A percentile compares a stretch with the other conserved stretches of the same genome.
These are phyloP conservation scores for Colaptes auratus DNA, from an alignment of 2,113 vertebrate species.

Conservation along the genomic window DNA sequence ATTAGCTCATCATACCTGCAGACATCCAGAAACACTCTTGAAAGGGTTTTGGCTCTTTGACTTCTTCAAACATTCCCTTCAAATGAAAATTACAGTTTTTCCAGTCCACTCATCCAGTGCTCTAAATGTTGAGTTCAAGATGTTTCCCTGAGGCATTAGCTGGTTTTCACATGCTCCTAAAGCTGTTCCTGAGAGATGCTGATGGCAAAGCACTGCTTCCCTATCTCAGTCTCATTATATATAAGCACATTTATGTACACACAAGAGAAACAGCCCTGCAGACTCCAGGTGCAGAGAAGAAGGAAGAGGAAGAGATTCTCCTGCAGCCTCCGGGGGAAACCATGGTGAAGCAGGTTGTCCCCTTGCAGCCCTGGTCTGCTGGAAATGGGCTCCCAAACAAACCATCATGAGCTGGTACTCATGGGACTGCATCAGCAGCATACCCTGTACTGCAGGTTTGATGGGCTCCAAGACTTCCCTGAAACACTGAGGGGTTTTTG, in stretches of 20 bases:
- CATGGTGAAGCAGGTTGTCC: neutral
- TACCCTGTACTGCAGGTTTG: neutral
- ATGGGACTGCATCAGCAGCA: neutral
- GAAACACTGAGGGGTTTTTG: neutral
- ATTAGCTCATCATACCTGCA: neutral
- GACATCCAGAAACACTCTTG: neutral
- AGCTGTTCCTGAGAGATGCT: neutral
- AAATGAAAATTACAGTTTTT: neutral
- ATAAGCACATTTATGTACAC: neutral
- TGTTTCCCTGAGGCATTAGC: neutral
- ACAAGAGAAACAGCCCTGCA: neutral
- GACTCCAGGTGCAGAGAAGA: neutral
- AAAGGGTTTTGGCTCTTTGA: neutral
- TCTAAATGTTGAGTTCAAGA: neutral
- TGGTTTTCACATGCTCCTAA: neutral
- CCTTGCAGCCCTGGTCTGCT: neutral
- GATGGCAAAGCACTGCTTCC: neutral
- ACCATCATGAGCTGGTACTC: neutral
- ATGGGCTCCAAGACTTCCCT: neutral
- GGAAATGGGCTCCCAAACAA: neutral
- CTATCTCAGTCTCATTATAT: neutral
- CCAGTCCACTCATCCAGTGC: neutral
- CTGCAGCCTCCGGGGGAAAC: too few species aligned
- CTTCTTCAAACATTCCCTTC: neutral
- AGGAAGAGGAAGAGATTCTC: neutral